Base-by-base conservation (phyloP, 2,113 vertebrate species). In the Ciconia maguari region DNA sequence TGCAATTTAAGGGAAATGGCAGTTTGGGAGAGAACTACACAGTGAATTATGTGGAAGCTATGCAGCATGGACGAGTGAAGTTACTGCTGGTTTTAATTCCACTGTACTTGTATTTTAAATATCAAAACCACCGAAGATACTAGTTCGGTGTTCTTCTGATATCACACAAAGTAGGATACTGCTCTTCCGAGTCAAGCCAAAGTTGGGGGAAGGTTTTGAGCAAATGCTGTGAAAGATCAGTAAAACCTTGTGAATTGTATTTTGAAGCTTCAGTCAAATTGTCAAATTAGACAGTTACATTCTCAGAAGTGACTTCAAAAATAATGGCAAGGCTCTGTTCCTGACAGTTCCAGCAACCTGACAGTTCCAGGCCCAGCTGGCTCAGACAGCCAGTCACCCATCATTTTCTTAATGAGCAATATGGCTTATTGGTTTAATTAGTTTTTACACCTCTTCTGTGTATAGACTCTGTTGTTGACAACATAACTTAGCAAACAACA, bases 221-320 rank as follows among this genome's bases (percentile, higher is more conserved):
- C 48, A 88, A 78, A 81, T 68, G 46, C 20, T 51, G 7, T 62
- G 54, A n/a, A 90, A 51, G 38, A 44, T 65, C 15, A 83, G 42
- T 74, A 83, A 46, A 95, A 62, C 20, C 8, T 80, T 60, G 38
- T 49, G 51, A 86, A 38, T 36, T 74, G 5, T 38, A 38, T 80
- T 94, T 78, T 17, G 5, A 86, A n/a, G 32, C 38, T 85, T 77
- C 10, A 16, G 16, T 81, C 57, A 81, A 60, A 89, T 77, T 32
- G 16, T 81, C 57, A 81, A 60, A 87, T 77, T 32, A 58, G n/a
- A 82, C 64, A 26, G 38, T 66, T 80, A 77, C 32, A 29, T 76
- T 80, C 62, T 74, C 62, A 93, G 55, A 93, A 85, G 44, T 29
- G 19, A 62, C 66, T 83, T 91, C 29, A 93, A 49, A 80, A 94